A percentile compares a stretch with the other conserved stretches of the same genome.
Evolutionary conservation across 2,797 vertebrate species (phyloP).

Genomic region (Zenarchopterus dispar): DNA sequence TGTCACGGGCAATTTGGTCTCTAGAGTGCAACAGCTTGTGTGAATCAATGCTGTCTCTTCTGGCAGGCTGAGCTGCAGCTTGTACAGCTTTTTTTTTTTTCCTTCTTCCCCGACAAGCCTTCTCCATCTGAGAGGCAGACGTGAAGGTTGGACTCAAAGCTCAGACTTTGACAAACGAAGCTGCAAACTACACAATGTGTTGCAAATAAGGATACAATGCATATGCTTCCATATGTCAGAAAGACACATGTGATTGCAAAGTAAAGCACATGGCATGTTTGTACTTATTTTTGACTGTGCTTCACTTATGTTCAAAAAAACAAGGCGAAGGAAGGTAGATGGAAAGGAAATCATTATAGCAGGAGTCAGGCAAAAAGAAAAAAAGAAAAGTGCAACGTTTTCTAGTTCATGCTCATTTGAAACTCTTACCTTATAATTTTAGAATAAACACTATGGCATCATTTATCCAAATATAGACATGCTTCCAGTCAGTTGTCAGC

Average conservation of each 20-base stretch:
- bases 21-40: slow-evolving; percentile 42
- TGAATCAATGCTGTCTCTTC: slow-evolving; percentile 41
- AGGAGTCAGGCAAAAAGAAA: too few species aligned
- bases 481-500: too few species aligned
- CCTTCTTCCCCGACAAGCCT: slow-evolving; percentile 29
- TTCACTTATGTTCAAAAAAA: neutral
- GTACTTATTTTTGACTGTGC: neutral
- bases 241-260: slow-evolving; percentile 1
- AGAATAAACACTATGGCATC: too few species aligned
- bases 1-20: slow-evolving; percentile 53
- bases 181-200: slow-evolving; percentile 19
- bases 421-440: too few species aligned
- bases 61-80: slow-evolving; percentile 28
- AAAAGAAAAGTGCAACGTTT: too few species aligned
- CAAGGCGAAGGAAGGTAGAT: neutral
- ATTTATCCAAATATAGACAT: too few species aligned
- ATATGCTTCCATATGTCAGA: neutral
- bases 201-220: slow-evolving; percentile 22
- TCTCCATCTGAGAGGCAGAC: slow-evolving; percentile 29
- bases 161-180: slow-evolving; percentile 31
- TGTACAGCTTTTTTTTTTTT: slow-evolving; percentile 11
- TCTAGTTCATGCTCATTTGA: too few species aligned
- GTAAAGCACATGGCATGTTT: neutral
- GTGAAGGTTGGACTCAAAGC: slow-evolving; percentile 34
- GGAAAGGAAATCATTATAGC: neutral